Conservation (phyloP, 2,113 vertebrate species). For the Proterorhinus semilunaris region DNA sequence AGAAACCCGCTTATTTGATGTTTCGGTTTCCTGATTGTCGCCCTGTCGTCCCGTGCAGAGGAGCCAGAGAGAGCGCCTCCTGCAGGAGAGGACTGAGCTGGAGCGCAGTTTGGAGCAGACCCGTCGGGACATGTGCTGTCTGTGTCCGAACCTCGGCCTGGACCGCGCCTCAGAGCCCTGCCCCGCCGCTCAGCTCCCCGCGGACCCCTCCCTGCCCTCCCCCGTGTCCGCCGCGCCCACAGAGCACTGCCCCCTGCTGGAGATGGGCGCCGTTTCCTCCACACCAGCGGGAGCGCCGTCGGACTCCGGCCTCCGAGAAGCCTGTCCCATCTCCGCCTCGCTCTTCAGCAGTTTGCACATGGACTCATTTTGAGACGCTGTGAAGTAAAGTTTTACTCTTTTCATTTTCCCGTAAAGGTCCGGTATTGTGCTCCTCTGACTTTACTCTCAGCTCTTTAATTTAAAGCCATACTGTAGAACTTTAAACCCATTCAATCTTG, state of each 20-base stretch:
- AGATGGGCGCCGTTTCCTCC: slow-evolving; percentile 15
- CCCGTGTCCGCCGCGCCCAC: slow-evolving; percentile 63
- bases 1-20: too few species aligned
- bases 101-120: slow-evolving; percentile 85
- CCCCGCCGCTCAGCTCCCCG: slow-evolving; percentile 82
- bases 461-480: too few species aligned
- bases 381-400: background rate
- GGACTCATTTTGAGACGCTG: slow-evolving; percentile 38
- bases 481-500: too few species aligned
- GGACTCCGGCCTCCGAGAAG: slow-evolving; percentile 13
- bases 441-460: background rate
- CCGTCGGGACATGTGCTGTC: slow-evolving; percentile 84
- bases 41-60: slow-evolving; percentile 71
- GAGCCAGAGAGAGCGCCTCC: slow-evolving; percentile 85
- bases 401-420: slow-evolving; percentile 31
- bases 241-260: slow-evolving; percentile 24
- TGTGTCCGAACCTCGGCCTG: slow-evolving; percentile 85
- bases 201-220: slow-evolving; percentile 83
- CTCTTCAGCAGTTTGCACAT: slow-evolving; percentile 41
- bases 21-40: background rate
- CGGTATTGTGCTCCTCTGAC: background rate
- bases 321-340: slow-evolving; percentile 30
- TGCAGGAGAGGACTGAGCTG: slow-evolving; percentile 86
- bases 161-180: slow-evolving; percentile 83
- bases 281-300: slow-evolving; percentile 21